Evolutionary conservation across 2,113 vertebrate species (phyloP).

Genomic region (Platysteira castanea): DNA sequence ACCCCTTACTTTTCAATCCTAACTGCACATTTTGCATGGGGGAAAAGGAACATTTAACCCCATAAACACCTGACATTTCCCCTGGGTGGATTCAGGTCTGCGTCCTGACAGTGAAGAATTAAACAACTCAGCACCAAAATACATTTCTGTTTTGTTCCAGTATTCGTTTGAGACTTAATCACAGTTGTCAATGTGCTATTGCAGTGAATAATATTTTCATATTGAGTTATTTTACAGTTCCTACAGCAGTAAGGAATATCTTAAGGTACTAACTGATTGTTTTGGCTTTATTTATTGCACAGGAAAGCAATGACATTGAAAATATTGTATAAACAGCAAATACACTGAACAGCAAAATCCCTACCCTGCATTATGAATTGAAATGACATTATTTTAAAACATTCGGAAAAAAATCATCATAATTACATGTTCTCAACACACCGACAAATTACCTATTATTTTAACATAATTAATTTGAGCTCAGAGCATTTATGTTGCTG

Average conservation of each 20-base stretch:
- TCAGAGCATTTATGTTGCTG: constrained; percentile 36
- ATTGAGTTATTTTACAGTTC: constrained; percentile 55
- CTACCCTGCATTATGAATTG: constrained; percentile 43
- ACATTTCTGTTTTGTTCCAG: constrained; percentile 49
- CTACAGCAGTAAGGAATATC: constrained; percentile 44
- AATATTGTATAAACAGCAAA: constrained; percentile 67
- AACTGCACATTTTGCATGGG: neutral
- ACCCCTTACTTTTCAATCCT: neutral
- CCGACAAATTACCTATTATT: constrained; percentile 64
- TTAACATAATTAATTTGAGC: constrained; percentile 66
- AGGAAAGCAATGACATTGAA: constrained; percentile 63
- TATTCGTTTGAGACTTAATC: constrained; percentile 54
- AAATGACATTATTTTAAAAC: constrained; percentile 67
- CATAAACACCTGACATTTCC: neutral
- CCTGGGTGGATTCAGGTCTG: neutral
- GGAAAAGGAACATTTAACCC: neutral
- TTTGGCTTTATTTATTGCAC: constrained; percentile 47
- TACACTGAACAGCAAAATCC: constrained; percentile 50
- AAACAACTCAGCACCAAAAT: constrained; percentile 12
- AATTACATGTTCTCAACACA: constrained; percentile 66
- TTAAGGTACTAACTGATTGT: constrained; percentile 45
- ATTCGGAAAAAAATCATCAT: constrained; percentile 48
- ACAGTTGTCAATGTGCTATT: constrained; percentile 57
- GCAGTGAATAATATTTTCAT: constrained; percentile 48
- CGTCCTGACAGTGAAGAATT: constrained; percentile 41